phyloP scores from a whole-genome alignment of 2,113 vertebrate genomes.

The Todiramphus chloris region DNA sequence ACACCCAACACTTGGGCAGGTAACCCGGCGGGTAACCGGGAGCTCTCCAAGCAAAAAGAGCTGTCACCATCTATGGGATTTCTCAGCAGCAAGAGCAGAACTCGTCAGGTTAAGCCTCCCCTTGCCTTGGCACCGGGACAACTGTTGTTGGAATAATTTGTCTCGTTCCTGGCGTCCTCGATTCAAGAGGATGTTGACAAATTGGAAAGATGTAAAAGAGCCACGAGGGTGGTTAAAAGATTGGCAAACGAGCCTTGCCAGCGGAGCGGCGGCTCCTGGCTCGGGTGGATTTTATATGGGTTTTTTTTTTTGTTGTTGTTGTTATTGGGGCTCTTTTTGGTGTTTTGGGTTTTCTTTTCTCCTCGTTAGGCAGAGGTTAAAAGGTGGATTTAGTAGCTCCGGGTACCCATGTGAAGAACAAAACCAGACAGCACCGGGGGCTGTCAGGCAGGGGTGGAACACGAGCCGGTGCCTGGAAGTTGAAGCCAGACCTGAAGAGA shows the following conservation, averaged over 20 bases:
- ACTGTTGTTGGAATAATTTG: slow-evolving; percentile 37
- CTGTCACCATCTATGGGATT: background rate
- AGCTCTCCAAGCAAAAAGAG: slow-evolving; percentile 23
- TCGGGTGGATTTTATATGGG: fast-evolving
- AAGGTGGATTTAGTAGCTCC: background rate
- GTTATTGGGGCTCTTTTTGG: too few species aligned
- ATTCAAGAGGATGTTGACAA: slow-evolving; percentile 29
- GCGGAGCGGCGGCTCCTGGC: slow-evolving; percentile 23
- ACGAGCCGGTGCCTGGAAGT: background rate
- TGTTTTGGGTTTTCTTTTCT: background rate
- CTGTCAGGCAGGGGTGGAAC: background rate
- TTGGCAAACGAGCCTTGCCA: slow-evolving; percentile 12
- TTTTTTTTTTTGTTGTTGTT: too few species aligned
- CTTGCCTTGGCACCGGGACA: background rate
- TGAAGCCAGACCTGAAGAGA: background rate
- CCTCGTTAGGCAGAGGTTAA: background rate
- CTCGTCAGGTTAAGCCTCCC: slow-evolving; percentile 24
- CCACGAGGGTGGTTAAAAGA: slow-evolving; percentile 29
- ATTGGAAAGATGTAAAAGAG: slow-evolving; percentile 35
- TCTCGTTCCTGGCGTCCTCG: slow-evolving; percentile 11
- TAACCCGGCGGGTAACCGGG: fast-evolving
- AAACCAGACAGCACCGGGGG: background rate
- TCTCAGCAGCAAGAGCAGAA: slow-evolving; percentile 24
- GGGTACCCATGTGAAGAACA: background rate
- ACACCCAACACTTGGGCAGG: fast-evolving